Evolutionary conservation across 1,140 invertebrate species (phyloP).

Genomic region (Drosophila burlai): DNA sequence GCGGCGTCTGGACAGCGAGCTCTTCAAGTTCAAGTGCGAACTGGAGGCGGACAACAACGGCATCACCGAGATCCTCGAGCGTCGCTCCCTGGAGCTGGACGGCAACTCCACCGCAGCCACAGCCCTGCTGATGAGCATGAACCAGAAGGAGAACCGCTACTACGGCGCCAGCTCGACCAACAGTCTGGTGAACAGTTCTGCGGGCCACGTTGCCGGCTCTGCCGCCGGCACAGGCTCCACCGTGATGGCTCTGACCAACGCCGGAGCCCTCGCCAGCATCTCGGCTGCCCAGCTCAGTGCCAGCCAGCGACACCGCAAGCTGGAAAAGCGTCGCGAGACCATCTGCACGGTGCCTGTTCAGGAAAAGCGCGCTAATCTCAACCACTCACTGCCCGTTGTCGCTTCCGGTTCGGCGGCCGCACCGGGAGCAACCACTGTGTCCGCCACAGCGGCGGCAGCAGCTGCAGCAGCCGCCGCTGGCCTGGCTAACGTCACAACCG

Average conservation of each 20-base stretch:
- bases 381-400: constrained; percentile 63
- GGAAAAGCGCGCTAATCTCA: constrained; percentile 85
- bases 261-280: constrained; percentile 13
- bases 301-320: constrained; percentile 73
- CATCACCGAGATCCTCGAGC: constrained; percentile 98
- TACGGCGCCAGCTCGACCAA: constrained; percentile 79
- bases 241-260: constrained; percentile 3
- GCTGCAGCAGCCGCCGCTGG: constrained; percentile 4
- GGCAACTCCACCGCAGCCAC: constrained; percentile 83
- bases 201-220: constrained; percentile 18
- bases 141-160: constrained; percentile 86
- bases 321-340: constrained; percentile 87
- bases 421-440: neutral
- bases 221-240: neutral
- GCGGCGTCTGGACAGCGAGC: constrained; percentile 95
- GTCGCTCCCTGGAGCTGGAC: constrained; percentile 93
- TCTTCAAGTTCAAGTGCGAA: constrained; percentile 99
- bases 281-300: constrained; percentile 19
- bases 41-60: constrained; percentile 99
- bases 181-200: constrained; percentile 38
- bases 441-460: neutral
- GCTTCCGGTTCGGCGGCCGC: constrained; percentile 30
- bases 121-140: constrained; percentile 70
- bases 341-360: constrained; percentile 84
- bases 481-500: constrained; percentile 9